A percentile compares a stretch with the other conserved stretches of the same genome.
phyloP scores from a whole-genome alignment of 1,140 invertebrate species.

The Brachionus koreanus region DNA sequence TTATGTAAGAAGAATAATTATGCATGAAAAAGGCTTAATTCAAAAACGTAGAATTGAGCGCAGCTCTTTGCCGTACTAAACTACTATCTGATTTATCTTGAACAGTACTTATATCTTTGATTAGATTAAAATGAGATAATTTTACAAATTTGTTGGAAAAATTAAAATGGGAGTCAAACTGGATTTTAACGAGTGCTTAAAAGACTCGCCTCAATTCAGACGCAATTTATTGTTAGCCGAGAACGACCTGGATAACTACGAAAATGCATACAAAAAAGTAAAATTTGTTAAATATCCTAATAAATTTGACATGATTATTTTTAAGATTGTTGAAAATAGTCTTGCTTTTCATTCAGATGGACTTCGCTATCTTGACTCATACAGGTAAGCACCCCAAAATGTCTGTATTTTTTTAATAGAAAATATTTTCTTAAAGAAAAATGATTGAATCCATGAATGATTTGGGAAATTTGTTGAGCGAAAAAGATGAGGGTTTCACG shows the following conservation, averaged over 20 bases:
- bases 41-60: neutral
- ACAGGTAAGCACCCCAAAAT: neutral
- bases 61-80: neutral
- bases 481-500: constrained; percentile 24
- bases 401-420: neutral
- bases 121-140: constrained; percentile 1
- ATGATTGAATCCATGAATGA: neutral
- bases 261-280: constrained; percentile 33
- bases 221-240: neutral
- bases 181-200: constrained; percentile 27
- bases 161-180: constrained; percentile 34
- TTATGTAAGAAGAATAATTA: neutral
- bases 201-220: constrained; percentile 37
- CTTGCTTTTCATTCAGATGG: constrained; percentile 20
- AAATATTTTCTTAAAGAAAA: neutral
- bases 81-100: neutral
- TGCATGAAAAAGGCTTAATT: neutral
- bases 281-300: neutral
- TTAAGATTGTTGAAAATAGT: constrained; percentile 30
- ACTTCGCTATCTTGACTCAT: neutral
- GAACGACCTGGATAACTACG: constrained; percentile 1
- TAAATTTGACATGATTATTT: neutral
- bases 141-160: neutral
- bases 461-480: neutral
- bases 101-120: neutral